A percentile compares a stretch with the other conserved stretches of the same genome.
Conservation (phyloP, 2,797 vertebrate genomes). For the Anableps anableps region DNA sequence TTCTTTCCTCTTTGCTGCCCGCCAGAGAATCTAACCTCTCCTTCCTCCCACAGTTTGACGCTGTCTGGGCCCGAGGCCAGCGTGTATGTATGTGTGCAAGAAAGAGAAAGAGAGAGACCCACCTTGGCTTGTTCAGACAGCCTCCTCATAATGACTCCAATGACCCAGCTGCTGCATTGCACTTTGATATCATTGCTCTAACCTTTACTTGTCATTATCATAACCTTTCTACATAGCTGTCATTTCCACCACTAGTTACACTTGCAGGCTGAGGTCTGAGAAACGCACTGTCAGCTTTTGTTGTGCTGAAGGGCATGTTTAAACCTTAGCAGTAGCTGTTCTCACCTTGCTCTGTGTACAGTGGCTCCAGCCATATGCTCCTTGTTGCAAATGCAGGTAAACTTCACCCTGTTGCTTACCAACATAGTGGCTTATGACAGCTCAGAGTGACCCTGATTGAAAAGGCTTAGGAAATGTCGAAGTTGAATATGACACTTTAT, state of each 20-base stretch:
- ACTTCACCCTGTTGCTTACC: not conserved
- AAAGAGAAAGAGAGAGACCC: slow-evolving; percentile 33
- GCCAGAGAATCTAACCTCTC: slow-evolving; percentile 58
- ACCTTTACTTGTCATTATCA: slow-evolving; percentile 75
- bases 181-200: slow-evolving; percentile 73
- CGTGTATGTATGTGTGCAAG: slow-evolving; percentile 4
- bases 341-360: slow-evolving; percentile 54
- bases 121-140: slow-evolving; percentile 69
- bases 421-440: slow-evolving; percentile 7
- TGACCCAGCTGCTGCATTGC: slow-evolving; percentile 55
- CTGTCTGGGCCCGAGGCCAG: slow-evolving; percentile 63
- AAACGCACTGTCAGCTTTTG: slow-evolving; percentile 65
- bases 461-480: not conserved
- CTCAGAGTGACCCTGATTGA: not conserved
- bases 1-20: slow-evolving; percentile 38
- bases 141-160: slow-evolving; percentile 66
- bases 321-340: slow-evolving; percentile 48
- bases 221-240: slow-evolving; percentile 70
- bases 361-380: slow-evolving; percentile 38
- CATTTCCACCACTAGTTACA: slow-evolving; percentile 60
- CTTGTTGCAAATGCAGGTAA: slow-evolving; percentile 8
- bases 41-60: slow-evolving; percentile 57
- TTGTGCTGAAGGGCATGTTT: slow-evolving; percentile 58
- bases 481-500: not conserved
- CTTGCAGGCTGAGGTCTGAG: slow-evolving; percentile 21